Evolutionary conservation across 2,113 vertebrate species (phyloP).

Genomic region (Turdus rufiventris): DNA sequence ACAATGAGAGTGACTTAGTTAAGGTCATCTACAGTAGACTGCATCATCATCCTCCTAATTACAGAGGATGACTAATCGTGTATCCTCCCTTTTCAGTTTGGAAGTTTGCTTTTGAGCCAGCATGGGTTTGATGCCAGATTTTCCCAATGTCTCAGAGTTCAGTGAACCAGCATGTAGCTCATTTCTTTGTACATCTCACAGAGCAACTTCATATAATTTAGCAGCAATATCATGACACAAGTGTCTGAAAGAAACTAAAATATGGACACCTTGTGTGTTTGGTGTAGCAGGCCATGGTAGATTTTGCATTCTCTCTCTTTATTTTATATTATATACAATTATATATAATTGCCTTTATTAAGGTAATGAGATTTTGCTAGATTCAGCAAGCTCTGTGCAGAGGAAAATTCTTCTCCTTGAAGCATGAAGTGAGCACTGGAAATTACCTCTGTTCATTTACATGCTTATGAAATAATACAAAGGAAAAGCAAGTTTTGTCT

Average conservation of each 20-base stretch:
- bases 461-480: constrained; percentile 31
- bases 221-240: background rate
- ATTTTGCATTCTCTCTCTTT: background rate
- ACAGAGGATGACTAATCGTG: background rate
- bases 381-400: background rate
- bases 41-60: background rate
- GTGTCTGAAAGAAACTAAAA: background rate
- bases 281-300: background rate
- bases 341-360: background rate
- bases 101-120: background rate
- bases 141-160: background rate
- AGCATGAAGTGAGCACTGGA: background rate
- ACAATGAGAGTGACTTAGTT: background rate
- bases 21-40: background rate
- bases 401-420: constrained; percentile 21
- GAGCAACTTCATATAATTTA: background rate
- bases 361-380: background rate
- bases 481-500: background rate
- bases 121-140: background rate
- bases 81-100: background rate
- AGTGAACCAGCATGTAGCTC: background rate
- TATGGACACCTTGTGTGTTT: background rate
- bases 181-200: background rate
- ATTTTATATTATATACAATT: background rate
- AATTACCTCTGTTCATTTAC: background rate